These are phyloP conservation scores for Nylanderia fulva DNA, from an alignment of 1,140 invertebrate species.

Conservation along the genomic window DNA sequence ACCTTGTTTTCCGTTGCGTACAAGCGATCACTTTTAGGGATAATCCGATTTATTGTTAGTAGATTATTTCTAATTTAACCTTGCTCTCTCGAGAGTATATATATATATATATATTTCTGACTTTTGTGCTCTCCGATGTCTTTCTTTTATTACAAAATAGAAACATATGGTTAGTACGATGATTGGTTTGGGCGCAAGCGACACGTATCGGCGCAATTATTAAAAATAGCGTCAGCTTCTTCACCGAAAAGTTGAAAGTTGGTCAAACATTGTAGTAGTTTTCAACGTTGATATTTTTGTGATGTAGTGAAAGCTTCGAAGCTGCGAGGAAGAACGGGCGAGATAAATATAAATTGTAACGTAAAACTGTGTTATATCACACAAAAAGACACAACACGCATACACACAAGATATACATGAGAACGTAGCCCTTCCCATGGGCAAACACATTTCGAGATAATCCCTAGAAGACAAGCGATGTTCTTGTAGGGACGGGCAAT, in stretches of 20 bases:
- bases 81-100: not conserved
- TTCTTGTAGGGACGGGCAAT: conserved; percentile 48
- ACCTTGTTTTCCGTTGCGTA: conserved; percentile 8
- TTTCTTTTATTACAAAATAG: not conserved
- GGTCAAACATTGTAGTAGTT: conserved; percentile 28
- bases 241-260: not conserved
- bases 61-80: conserved; percentile 23
- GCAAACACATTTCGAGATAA: conserved; percentile 16
- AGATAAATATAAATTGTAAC: conserved; percentile 38
- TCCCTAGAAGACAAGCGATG: conserved; percentile 33
- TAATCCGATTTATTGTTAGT: conserved; percentile 27
- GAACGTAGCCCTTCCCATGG: not conserved
- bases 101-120: not conserved
- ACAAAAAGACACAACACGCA: no score
- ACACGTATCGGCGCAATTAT: not conserved
- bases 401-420: not conserved
- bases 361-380: conserved; percentile 28
- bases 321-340: not conserved
- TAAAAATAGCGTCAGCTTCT: not conserved
- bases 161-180: not conserved
- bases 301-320: conserved; percentile 30
- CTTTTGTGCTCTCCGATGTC: not conserved
- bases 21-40: conserved; percentile 44
- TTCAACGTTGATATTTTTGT: conserved; percentile 48
- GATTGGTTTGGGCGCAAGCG: not conserved